Evolutionary conservation across 2,888 invertebrate genomes (phyloP).

Genomic region (Theretra japonica): DNA sequence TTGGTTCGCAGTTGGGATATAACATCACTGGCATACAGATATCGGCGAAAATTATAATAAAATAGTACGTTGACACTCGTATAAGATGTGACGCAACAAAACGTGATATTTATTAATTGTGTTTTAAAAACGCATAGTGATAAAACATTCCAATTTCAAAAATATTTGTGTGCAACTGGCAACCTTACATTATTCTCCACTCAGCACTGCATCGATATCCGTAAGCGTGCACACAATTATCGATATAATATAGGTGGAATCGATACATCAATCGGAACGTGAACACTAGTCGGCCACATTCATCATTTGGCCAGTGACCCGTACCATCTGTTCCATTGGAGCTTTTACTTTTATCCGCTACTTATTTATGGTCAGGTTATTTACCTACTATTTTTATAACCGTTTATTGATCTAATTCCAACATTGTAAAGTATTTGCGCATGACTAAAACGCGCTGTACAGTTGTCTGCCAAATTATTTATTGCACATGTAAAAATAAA

Average conservation of each 20-base stretch:
- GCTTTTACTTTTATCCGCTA: slow-evolving; percentile 37
- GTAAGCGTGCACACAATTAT: slow-evolving; percentile 53
- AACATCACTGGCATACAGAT: not conserved
- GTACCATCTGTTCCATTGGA: slow-evolving; percentile 52
- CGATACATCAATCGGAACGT: slow-evolving; percentile 59
- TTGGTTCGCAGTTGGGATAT: not conserved
- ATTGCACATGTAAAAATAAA: too few species aligned
- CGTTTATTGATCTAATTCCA: slow-evolving; percentile 23
- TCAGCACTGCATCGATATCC: slow-evolving; percentile 46
- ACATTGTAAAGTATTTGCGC: not conserved
- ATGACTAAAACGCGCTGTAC: not conserved
- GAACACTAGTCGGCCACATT: slow-evolving; percentile 44
- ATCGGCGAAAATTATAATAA: not conserved
- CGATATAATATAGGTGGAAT: slow-evolving; percentile 56
- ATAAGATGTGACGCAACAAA: too few species aligned
- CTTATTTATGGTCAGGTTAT: slow-evolving; percentile 26
- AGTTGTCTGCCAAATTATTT: not conserved
- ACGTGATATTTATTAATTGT: not conserved
- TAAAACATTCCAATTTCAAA: not conserved
- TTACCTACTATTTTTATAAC: slow-evolving; percentile 34
- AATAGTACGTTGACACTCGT: too few species aligned
- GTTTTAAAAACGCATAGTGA: not conserved
- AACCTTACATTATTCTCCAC: slow-evolving; percentile 3
- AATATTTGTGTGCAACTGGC: not conserved
- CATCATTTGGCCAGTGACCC: slow-evolving; percentile 62